Conservation (phyloP, 2,888 invertebrate species). For the Leptopterna dolabrata region DNA sequence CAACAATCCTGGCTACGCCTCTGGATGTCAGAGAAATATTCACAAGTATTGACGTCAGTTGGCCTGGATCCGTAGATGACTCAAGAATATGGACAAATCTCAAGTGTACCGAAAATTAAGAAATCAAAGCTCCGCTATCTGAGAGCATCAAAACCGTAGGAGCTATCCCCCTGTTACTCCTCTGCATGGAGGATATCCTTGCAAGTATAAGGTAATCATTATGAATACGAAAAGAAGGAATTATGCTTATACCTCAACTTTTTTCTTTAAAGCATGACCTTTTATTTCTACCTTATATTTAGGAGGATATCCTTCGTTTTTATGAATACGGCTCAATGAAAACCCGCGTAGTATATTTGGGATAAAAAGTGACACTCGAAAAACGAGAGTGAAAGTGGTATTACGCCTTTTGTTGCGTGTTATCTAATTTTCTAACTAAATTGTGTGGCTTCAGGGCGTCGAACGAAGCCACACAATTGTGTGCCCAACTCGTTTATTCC, state of each 20-base stretch:
- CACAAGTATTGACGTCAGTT: not conserved
- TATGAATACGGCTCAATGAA: no score
- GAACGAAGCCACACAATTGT: slow-evolving; percentile 26
- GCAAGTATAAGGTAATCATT: no score
- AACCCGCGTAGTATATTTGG: not conserved
- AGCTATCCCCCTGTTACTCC: no score
- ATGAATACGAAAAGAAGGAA: no score
- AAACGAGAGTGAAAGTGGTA: not conserved
- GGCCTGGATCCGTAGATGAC: not conserved
- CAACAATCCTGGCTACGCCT: no score
- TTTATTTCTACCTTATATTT: no score
- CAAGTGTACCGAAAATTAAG: not conserved
- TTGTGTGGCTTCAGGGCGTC: slow-evolving; percentile 16
- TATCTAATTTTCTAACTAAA: not conserved
- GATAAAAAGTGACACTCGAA: not conserved
- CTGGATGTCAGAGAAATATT: not conserved
- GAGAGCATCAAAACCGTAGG: no score
- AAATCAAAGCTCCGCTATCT: not conserved
- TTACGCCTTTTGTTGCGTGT: not conserved
- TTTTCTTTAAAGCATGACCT: no score
- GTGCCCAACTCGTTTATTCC: slow-evolving; percentile 6
- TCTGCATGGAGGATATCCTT: no score
- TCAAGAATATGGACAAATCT: not conserved
- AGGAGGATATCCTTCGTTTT: no score
- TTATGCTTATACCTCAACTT: no score